Base-by-base conservation (phyloP, 2,113 vertebrate genomes). In the Monopterus albus region DNA sequence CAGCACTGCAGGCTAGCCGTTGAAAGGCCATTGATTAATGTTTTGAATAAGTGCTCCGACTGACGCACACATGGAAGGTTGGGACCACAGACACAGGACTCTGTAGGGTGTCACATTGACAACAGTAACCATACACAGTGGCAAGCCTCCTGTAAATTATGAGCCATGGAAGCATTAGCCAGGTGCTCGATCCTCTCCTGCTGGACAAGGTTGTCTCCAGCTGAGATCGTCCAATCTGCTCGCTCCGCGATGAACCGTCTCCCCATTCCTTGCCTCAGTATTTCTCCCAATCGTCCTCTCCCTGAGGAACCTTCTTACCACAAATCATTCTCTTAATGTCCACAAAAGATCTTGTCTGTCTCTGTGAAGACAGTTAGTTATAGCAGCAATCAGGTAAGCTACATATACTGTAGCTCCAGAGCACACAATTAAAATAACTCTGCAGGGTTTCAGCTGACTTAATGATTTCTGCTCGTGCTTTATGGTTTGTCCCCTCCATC, bases 111-210 rank as follows among this genome's bases (percentile, higher is more conserved):
- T 66, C 69, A 84, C 74, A 81, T 72, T 80, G 79, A 83, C 81
- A 72, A 85, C 81, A 72, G 56, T 73, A 79, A 76, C 57, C 1
- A 0, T 56, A 83, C 78, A 49, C 84, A 75, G 82, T 18, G 70
- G 0, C 82, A 45, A 63, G 25, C 38, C 82, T 61, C 31, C 50
- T 82, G 73, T 90, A 87, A 88, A 87, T 92, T 83, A 79, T 81
- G 87, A 90, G 80, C 82, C 78, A 26, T 84, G 87, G 87, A 81
- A 78, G 86, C 87, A 90, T 93, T 88, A 87, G 88, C 81, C 90
- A 92, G 91, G 91, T 92, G 93, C 89, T 88, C 25, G 36, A 51
- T 84, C 49, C 80, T 78, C 80, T 72, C 47, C 77, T 79, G 78
- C 80, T 79, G 69, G 70, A 81, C 81, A 12, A 80, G 62, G 62